phyloP scores from a whole-genome alignment of 2,113 vertebrate species.

The Atherinomorus stipes region DNA sequence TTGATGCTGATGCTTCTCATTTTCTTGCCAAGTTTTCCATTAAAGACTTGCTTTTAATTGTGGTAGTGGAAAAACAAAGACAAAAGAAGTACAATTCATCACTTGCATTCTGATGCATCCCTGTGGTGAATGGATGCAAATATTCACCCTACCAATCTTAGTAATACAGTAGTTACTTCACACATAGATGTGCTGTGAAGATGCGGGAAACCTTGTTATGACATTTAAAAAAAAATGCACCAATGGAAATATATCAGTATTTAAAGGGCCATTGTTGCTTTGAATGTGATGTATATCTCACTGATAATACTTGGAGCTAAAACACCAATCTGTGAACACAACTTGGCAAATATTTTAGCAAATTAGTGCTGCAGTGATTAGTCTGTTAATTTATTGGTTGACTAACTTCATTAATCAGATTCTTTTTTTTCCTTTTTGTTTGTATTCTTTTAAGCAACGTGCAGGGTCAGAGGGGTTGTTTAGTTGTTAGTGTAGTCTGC shows the following conservation, averaged over 20 bases:
- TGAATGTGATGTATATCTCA: background rate
- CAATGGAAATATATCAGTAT: background rate
- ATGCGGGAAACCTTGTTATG: background rate
- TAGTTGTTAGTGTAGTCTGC: background rate
- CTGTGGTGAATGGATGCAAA: conserved; percentile 16
- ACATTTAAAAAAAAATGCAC: background rate
- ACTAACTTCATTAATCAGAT: background rate
- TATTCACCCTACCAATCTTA: background rate
- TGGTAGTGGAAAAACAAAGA: conserved; percentile 40
- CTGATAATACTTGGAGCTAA: background rate
- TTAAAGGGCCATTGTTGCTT: background rate
- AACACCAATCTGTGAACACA: background rate
- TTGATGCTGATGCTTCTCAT: conserved; percentile 74
- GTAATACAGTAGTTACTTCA: background rate
- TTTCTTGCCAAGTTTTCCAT: conserved; percentile 66
- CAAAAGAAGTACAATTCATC: conserved; percentile 61
- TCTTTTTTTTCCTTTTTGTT: background rate
- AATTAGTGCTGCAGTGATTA: background rate
- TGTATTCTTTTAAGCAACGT: background rate
- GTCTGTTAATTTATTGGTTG: conserved; percentile 1
- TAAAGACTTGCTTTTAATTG: conserved; percentile 68
- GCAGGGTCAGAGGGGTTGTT: background rate
- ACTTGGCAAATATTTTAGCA: background rate
- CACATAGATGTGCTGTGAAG: background rate
- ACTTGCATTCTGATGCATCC: conserved; percentile 21